Evolutionary conservation across 2,888 invertebrate genomes (phyloP).

Genomic region (Coelogynopora nodosa): DNA sequence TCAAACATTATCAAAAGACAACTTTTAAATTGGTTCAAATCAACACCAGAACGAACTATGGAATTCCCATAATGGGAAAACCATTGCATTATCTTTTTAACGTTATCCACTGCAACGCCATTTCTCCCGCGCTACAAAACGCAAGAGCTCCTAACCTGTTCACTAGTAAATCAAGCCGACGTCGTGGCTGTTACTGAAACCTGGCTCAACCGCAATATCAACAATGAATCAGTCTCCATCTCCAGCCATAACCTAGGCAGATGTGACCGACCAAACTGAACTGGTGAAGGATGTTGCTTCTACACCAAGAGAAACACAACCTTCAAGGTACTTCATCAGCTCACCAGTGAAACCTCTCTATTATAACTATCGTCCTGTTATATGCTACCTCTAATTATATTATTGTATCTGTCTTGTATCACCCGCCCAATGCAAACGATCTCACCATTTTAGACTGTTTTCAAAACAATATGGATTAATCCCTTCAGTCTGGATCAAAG

Average conservation of each 20-base stretch:
- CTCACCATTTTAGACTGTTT: background rate
- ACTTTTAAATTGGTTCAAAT: too few species aligned
- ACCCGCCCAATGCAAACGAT: slow-evolving; percentile 16
- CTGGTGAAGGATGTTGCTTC: background rate
- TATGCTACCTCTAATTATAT: background rate
- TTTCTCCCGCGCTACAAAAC: background rate
- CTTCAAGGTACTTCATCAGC: background rate
- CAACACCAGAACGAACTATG: too few species aligned
- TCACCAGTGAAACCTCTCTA: background rate
- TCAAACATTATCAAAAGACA: too few species aligned
- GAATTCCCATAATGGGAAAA: too few species aligned
- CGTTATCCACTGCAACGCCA: background rate
- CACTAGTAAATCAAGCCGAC: background rate
- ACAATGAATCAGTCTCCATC: background rate
- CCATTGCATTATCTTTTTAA: background rate
- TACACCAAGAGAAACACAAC: background rate
- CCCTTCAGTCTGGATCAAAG: background rate
- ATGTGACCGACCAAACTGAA: background rate
- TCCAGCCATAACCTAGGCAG: background rate
- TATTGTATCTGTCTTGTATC: background rate
- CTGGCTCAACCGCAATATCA: background rate
- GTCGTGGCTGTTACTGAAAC: background rate
- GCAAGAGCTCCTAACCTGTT: background rate
- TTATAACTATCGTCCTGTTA: background rate
- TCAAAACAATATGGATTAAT: background rate